Evolutionary conservation across 2,888 invertebrate species (phyloP).

Genomic region (Tinea pellionella): DNA sequence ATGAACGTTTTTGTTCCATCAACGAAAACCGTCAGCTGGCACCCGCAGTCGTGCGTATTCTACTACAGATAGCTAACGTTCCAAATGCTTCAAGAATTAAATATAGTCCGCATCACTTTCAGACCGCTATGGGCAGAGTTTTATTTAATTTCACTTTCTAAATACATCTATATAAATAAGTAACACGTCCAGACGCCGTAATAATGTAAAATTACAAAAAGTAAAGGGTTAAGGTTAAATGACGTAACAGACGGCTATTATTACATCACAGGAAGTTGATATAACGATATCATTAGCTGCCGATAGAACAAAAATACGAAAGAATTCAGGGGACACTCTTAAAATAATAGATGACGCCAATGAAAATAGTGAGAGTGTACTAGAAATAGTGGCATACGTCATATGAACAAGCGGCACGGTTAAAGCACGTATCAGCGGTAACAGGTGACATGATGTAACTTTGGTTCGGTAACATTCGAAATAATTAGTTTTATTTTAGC

Average conservation of each 20-base stretch:
- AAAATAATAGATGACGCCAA: constrained; percentile 57
- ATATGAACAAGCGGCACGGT: constrained; percentile 38
- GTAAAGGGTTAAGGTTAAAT: not conserved
- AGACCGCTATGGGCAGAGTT: constrained; percentile 29
- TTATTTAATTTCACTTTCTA: constrained; percentile 12
- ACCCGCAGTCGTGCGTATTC: constrained; percentile 45
- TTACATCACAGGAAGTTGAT: not conserved
- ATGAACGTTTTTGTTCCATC: not conserved
- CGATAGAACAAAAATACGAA: constrained; percentile 24
- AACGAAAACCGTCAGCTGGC: not conserved
- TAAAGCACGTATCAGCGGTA: constrained; percentile 25
- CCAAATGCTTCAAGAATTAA: constrained; percentile 47
- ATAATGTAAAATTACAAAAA: not conserved
- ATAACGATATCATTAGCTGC: not conserved
- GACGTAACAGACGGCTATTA: not conserved
- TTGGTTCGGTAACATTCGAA: not conserved
- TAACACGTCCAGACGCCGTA: not conserved
- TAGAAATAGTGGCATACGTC: constrained; percentile 53
- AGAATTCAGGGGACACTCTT: constrained; percentile 45
- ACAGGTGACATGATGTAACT: not conserved
- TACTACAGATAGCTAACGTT: constrained; percentile 57
- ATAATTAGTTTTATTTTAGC: no score
- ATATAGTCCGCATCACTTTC: constrained; percentile 43
- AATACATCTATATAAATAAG: not conserved
- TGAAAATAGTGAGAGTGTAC: constrained; percentile 41